phyloP scores from a whole-genome alignment of 2,113 vertebrate genomes.

The Urocynchramus pylzowi region DNA sequence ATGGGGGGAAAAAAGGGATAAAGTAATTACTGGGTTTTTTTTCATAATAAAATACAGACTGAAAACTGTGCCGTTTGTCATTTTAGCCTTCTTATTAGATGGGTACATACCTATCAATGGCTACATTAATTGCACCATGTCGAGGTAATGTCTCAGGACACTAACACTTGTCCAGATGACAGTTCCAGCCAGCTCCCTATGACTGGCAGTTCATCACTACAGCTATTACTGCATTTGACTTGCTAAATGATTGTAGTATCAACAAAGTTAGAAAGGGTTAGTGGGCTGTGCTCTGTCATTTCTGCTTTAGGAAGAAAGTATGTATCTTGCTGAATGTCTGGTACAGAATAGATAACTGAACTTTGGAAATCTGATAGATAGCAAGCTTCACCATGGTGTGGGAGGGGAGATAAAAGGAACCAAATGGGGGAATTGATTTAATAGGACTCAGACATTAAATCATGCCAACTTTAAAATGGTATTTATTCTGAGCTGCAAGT shows the following conservation, averaged over 20 bases:
- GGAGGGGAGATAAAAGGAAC: not conserved
- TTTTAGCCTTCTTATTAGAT: not conserved
- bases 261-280: not conserved
- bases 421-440: not conserved
- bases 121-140: not conserved
- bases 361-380: not conserved
- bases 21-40: not conserved
- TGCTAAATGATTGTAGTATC: not conserved
- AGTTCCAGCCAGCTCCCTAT: not conserved
- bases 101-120: not conserved
- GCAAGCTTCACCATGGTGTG: not conserved
- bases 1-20: not conserved
- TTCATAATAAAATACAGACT: not conserved
- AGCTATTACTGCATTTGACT: not conserved
- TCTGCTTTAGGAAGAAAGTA: not conserved
- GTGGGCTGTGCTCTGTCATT: not conserved
- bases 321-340: not conserved
- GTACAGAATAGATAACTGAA: not conserved
- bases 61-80: not conserved
- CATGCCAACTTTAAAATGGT: not conserved
- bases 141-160: not conserved
- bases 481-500: not conserved
- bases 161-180: not conserved
- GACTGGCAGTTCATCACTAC: not conserved
- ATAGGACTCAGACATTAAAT: not conserved